Base-by-base conservation (phyloP, 1,140 invertebrate species). In the Drosophila cardini region DNA sequence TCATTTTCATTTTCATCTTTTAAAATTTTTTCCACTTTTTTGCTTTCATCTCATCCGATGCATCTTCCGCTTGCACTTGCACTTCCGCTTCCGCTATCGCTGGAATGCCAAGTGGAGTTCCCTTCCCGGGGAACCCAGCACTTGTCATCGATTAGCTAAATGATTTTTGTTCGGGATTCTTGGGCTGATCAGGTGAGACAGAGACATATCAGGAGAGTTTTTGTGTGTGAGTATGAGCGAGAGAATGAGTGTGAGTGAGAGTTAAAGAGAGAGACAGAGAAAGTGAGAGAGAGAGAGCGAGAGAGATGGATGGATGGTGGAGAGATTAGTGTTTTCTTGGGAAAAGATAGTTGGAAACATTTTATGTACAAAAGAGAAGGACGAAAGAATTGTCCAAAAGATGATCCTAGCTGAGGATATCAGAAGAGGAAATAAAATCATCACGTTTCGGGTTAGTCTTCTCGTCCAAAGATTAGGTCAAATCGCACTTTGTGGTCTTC, bases 331-430 rank as follows among this genome's bases (percentile, higher is more conserved):
- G 15, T 42, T 26, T 65, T 57, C n/a, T 40, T 9, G 56, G 52
- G 60, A 15, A 45, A 16, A 30, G 60, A 76, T 7, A 72, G 45
- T 53, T 26, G 69, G 61, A 89, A 89, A 70, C 15, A 63, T 78
- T 64, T 87, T 86, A 89, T 89, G 57, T 89, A 89, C 84, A 89
- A 89, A 84, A 89, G 85, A 80, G 40, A 55, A 57, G 84, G 81
- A 80, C 76, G 68, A 73, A 53, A 79, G 63, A 8, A 48, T 32
- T 63, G 71, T 32, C 82, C 82, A 57, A 40, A 40, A 18, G 15
- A 42, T 38, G 42, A 46, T 48, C 15, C 32, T 42, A 38, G 38
- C 43, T 30, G 43, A 15, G 40, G 40, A 30, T 13, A 52, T 40
- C 38, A 18, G 65, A 60, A 57, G 74, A 56, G 67, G 36, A 32